Conservation (phyloP, 1,140 invertebrate species). For the Belonocnema kinseyi region DNA sequence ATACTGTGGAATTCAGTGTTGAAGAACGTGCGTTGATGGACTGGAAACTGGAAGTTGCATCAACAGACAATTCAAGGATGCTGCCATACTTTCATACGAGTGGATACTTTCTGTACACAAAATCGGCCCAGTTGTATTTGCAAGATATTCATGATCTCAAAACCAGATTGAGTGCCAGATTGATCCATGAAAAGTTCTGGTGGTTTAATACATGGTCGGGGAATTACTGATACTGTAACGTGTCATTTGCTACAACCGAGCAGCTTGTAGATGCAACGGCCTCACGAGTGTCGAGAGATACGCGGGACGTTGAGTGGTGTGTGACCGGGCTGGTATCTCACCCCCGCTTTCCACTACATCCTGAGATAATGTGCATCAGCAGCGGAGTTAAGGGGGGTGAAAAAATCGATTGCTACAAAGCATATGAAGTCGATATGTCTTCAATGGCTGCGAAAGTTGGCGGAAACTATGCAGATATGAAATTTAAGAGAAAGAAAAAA, state of each 20-base stretch:
- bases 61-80: conserved; percentile 51
- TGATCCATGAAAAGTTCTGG: conserved; percentile 55
- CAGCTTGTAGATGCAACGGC: conserved; percentile 44
- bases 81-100: conserved; percentile 47
- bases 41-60: conserved; percentile 43
- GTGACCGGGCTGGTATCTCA: not conserved
- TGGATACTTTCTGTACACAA: conserved; percentile 47
- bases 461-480: not conserved
- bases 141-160: conserved; percentile 61
- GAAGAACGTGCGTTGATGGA: conserved; percentile 7
- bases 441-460: not conserved
- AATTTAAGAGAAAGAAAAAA: not conserved
- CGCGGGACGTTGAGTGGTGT: conserved; percentile 8
- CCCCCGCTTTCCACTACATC: conserved; percentile 8
- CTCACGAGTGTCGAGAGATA: conserved; percentile 24
- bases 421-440: not conserved
- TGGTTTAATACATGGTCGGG: conserved; percentile 57
- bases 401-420: conserved; percentile 26
- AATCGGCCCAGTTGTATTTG: conserved; percentile 36
- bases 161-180: conserved; percentile 45
- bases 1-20: conserved; percentile 20
- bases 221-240: conserved; percentile 51
- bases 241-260: conserved; percentile 32
- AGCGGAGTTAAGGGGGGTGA: no score
- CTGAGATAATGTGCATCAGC: conserved; percentile 22